A percentile compares a stretch with the other conserved stretches of the same genome.
These are phyloP conservation scores for Astyanax mexicanus DNA, from an alignment of 2,797 vertebrate species.

Conservation along the genomic window DNA sequence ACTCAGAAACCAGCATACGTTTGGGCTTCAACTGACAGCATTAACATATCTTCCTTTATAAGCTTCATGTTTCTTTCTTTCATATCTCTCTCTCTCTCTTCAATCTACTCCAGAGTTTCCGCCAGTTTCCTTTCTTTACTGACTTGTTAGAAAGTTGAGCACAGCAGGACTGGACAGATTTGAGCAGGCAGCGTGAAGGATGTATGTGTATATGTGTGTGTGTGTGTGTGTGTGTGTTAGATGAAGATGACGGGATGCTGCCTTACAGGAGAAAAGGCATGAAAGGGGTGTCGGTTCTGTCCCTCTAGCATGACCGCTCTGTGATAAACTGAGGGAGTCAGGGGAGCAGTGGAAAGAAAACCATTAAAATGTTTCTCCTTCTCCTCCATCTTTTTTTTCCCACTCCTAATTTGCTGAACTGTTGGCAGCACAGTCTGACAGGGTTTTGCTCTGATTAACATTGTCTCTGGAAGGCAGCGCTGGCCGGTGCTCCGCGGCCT, in stretches of 20 bases:
- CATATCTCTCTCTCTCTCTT: no score
- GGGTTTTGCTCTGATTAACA: slow-evolving; percentile 72
- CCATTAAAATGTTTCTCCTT: slow-evolving; percentile 69
- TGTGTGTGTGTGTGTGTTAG: slow-evolving; percentile 41
- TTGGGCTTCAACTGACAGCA: slow-evolving; percentile 16
- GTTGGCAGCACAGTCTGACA: slow-evolving; percentile 74
- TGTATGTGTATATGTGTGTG: no score
- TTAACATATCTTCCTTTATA: slow-evolving; percentile 7
- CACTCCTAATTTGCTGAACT: slow-evolving; percentile 72
- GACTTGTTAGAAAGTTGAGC: slow-evolving; percentile 40
- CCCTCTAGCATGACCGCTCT: slow-evolving; percentile 44
- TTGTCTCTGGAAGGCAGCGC: slow-evolving; percentile 56
- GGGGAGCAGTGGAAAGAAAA: slow-evolving; percentile 65
- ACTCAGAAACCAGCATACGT: not conserved
- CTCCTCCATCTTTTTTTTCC: slow-evolving; percentile 68
- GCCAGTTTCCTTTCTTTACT: slow-evolving; percentile 14
- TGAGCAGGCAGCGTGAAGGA: slow-evolving; percentile 27
- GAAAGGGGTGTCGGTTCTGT: slow-evolving; percentile 30
- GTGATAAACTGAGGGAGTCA: slow-evolving; percentile 65
- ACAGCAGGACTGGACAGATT: slow-evolving; percentile 32
- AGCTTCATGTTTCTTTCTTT: slow-evolving; percentile 6
- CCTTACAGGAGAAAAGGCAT: slow-evolving; percentile 29
- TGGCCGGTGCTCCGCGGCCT: slow-evolving; percentile 66
- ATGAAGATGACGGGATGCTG: slow-evolving; percentile 40
- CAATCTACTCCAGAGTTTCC: not conserved